A percentile compares a stretch with the other conserved stretches of the same genome.
These are phyloP conservation scores for Helogale parvula DNA, from an alignment of 2,113 vertebrate species.

Conservation along the genomic window DNA sequence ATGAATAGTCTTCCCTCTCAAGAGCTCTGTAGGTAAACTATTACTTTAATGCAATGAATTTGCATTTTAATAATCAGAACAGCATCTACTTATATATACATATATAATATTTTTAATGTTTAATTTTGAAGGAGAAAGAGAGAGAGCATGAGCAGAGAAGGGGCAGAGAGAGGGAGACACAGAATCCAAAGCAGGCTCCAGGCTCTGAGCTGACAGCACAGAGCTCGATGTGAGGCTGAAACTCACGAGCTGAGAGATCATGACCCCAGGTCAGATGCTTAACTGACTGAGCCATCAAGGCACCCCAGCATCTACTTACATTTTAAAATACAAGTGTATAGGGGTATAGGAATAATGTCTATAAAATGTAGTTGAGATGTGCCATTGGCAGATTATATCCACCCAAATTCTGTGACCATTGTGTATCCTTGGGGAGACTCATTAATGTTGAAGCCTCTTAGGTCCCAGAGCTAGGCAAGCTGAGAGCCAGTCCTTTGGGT, in stretches of 20 bases:
- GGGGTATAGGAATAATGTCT: background rate
- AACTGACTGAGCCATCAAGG: too few species aligned
- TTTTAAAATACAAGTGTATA: background rate
- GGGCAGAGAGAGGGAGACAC: too few species aligned
- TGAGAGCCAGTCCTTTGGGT: background rate
- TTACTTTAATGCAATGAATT: background rate
- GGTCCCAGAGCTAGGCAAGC: background rate
- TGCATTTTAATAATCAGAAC: background rate
- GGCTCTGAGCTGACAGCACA: too few species aligned
- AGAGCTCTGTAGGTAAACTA: constrained; percentile 23
- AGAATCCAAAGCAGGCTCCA: too few species aligned
- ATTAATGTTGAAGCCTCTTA: background rate
- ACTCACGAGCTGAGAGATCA: too few species aligned
- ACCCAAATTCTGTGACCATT: background rate
- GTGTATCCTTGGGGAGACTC: background rate
- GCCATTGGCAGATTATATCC: background rate
- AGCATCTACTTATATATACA: background rate
- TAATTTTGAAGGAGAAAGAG: too few species aligned
- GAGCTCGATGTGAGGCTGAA: too few species aligned
- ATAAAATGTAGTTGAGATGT: background rate
- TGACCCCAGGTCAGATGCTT: too few species aligned
- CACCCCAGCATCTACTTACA: background rate
- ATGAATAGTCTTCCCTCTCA: constrained; percentile 1
- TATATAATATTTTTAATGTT: background rate
- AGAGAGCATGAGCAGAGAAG: too few species aligned